Percentiles rank a stretch among this genome's conserved stretches.
Conservation (phyloP, 2,888 invertebrate genomes). For the Cephus sareptanus region DNA sequence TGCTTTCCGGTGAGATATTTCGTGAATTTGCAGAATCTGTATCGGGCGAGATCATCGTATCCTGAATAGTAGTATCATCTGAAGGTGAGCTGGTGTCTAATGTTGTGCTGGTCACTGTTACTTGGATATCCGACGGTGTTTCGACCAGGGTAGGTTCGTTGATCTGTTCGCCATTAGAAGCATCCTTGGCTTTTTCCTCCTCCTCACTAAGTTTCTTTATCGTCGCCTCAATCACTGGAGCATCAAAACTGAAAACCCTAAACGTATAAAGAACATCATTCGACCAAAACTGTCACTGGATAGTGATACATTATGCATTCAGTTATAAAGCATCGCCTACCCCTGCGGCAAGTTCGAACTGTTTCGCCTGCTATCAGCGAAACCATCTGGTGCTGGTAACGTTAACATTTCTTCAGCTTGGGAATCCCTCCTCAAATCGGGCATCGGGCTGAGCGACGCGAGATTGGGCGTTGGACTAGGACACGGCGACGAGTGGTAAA, state of each 20-base stretch:
- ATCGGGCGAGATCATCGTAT: conserved; percentile 58
- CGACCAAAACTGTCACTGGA: not conserved
- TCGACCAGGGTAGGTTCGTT: conserved; percentile 42
- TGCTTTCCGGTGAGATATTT: conserved; percentile 41
- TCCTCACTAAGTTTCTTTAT: conserved; percentile 31
- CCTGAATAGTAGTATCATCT: conserved; percentile 58
- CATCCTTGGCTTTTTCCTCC: conserved; percentile 25
- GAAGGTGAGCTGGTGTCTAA: conserved; percentile 57
- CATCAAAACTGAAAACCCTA: conserved; percentile 51
- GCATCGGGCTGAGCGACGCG: conserved; percentile 75
- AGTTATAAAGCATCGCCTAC: conserved; percentile 1
- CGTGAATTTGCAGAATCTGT: conserved; percentile 52
- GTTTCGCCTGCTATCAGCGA: conserved; percentile 81
- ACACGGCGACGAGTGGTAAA: conserved; percentile 66
- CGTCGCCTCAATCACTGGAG: conserved; percentile 28
- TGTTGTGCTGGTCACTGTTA: conserved; percentile 50
- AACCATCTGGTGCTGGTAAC: conserved; percentile 83
- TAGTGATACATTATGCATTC: not conserved
- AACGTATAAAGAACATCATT: conserved; percentile 9
- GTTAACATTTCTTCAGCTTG: conserved; percentile 70
- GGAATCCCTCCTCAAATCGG: conserved; percentile 74
- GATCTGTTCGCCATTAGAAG: conserved; percentile 24
- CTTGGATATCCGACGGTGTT: conserved; percentile 48
- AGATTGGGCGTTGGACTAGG: conserved; percentile 70
- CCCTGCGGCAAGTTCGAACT: conserved; percentile 48